phyloP scores from a whole-genome alignment of 2,797 vertebrate species.

The Onychomys torridus region DNA sequence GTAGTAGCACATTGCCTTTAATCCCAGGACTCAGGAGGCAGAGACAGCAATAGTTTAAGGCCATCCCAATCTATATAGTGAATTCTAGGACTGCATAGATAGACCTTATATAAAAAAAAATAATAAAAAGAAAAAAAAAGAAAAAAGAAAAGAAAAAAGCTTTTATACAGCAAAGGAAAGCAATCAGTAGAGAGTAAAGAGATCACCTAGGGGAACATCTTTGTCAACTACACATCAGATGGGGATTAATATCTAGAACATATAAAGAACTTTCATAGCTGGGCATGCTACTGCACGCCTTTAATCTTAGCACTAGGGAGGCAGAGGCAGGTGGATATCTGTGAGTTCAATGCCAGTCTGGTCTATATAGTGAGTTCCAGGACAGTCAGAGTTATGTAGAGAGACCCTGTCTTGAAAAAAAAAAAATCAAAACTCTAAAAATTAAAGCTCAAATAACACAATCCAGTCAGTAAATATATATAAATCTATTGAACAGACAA shows the following conservation, averaged over 20 bases:
- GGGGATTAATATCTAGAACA: not conserved
- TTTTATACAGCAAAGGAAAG: not conserved
- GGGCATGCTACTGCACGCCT: not conserved
- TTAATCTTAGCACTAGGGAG: not conserved
- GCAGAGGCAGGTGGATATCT: not conserved
- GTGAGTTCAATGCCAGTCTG: not conserved
- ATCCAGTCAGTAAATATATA: not conserved
- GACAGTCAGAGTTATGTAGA: not conserved
- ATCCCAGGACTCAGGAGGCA: not conserved
- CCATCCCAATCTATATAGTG: not conserved
- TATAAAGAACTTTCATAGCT: not conserved
- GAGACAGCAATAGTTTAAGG: not conserved
- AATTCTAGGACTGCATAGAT: not conserved
- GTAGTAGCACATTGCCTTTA: not conserved
- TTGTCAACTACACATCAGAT: not conserved
- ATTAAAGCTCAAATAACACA: not conserved
- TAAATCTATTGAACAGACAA: not conserved
- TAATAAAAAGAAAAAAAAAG: not conserved
- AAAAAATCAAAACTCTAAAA: not conserved
- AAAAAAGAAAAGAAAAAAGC: not conserved
- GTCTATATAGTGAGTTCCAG: not conserved
- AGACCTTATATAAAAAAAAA: not conserved
- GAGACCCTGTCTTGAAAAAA: not conserved
- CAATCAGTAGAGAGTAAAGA: not conserved
- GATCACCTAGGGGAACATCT: not conserved